Percentiles rank a stretch among this genome's conserved stretches.
Conservation (phyloP, 2,888 invertebrate genomes). For the Aleiodes alternator region DNA sequence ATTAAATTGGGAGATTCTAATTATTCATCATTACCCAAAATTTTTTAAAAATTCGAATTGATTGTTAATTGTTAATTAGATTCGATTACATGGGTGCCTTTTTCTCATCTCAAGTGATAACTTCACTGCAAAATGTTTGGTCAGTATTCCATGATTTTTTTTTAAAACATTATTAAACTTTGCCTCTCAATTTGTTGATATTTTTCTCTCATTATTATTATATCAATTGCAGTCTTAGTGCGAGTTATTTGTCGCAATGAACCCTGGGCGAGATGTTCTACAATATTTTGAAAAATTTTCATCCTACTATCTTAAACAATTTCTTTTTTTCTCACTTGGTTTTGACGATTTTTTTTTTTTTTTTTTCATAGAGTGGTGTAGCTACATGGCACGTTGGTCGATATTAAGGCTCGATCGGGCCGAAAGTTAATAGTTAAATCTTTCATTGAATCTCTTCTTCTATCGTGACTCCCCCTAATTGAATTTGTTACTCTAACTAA, state of each 20-base stretch:
- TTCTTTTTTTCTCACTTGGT: conserved; percentile 2
- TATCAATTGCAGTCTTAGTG: conserved; percentile 62
- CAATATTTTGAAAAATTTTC: too few relatives aligned
- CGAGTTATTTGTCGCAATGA: conserved; percentile 51
- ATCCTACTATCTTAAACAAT: background rate
- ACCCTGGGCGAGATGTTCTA: conserved; percentile 33
- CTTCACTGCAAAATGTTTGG: too few relatives aligned
- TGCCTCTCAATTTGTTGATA: conserved; percentile 16
- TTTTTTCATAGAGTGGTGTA: conserved; percentile 45
- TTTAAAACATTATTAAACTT: background rate
- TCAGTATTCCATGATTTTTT: background rate
- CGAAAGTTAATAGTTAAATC: conserved; percentile 52
- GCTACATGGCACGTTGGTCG: conserved; percentile 64
- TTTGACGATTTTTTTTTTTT: too few relatives aligned
- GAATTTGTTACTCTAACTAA: conserved; percentile 70
- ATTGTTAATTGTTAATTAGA: too few relatives aligned
- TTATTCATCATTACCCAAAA: background rate
- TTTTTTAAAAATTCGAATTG: too few relatives aligned
- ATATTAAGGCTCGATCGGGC: conserved; percentile 67
- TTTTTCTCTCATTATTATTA: conserved; percentile 47
- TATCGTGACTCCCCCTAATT: conserved; percentile 61
- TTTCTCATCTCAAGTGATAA: too few relatives aligned
- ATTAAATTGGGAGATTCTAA: conserved; percentile 21
- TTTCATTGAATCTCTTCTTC: conserved; percentile 39
- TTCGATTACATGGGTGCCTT: too few relatives aligned